These are phyloP conservation scores for Tenodera sinensis DNA, from an alignment of 2,888 invertebrate species.

Conservation along the genomic window DNA sequence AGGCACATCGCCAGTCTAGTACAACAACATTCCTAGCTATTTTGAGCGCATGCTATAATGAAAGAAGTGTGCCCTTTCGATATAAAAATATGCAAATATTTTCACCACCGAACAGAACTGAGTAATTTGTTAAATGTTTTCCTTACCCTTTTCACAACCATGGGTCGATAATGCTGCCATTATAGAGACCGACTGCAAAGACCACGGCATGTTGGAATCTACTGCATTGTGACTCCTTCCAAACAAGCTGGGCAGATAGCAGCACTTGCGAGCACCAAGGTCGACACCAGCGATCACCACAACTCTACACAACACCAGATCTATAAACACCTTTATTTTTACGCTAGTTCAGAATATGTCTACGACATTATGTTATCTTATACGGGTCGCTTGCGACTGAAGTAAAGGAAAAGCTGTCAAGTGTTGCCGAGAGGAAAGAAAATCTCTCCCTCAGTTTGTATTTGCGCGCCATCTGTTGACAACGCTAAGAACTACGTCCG, in stretches of 20 bases:
- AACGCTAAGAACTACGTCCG: background rate
- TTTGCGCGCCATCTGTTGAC: background rate
- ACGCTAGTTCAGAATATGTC: background rate
- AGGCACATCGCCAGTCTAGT: constrained; percentile 9
- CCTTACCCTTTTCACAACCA: constrained; percentile 22
- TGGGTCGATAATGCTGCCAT: constrained; percentile 25
- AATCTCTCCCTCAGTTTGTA: background rate
- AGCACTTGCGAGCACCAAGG: background rate
- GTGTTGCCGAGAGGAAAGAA: background rate
- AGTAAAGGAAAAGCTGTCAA: background rate
- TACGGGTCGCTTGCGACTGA: background rate
- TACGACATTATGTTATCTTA: background rate
- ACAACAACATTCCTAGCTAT: background rate
- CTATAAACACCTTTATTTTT: background rate
- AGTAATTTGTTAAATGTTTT: background rate
- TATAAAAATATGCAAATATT: background rate
- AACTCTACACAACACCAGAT: background rate
- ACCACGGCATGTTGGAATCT: constrained; percentile 24
- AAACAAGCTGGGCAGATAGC: background rate
- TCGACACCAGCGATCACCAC: background rate
- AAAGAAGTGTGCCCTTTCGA: background rate
- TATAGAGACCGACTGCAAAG: constrained; percentile 26
- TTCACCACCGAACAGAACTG: background rate
- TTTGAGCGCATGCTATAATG: background rate
- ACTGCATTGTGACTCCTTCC: constrained; percentile 7